Evolutionary conservation across 2,888 invertebrate genomes (phyloP).

Genomic region (Meta bourneti): DNA sequence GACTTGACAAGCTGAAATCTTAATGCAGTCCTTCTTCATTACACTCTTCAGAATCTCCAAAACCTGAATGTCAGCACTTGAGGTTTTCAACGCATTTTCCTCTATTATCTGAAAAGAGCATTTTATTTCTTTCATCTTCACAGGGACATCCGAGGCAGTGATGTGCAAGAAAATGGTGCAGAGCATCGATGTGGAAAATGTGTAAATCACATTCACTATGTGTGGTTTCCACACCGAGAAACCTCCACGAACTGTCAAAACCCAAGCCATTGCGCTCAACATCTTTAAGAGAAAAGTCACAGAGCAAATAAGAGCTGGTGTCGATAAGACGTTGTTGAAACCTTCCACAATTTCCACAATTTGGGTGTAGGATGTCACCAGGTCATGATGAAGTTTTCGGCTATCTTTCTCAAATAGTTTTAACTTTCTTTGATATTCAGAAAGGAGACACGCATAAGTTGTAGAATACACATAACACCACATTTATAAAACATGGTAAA

Average conservation of each 20-base stretch:
- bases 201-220: background rate
- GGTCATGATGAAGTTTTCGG: background rate
- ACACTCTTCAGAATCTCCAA: background rate
- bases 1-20: background rate
- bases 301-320: background rate
- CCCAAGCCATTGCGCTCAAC: background rate
- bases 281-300: background rate
- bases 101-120: background rate
- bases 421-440: background rate
- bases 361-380: background rate
- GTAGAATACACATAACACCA: constrained; percentile 10
- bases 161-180: background rate
- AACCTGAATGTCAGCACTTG: background rate
- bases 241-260: background rate
- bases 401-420: background rate
- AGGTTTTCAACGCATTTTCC: background rate
- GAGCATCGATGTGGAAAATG: background rate
- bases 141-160: background rate
- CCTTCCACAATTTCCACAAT: background rate
- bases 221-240: background rate
- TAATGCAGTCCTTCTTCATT: background rate
- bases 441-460: background rate
- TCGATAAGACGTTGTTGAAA: background rate
- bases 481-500: background rate
- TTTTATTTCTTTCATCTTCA: background rate